A percentile compares a stretch with the other conserved stretches of the same genome.
Conservation (phyloP, 2,797 vertebrate genomes). For the Phoebastria nigripes region DNA sequence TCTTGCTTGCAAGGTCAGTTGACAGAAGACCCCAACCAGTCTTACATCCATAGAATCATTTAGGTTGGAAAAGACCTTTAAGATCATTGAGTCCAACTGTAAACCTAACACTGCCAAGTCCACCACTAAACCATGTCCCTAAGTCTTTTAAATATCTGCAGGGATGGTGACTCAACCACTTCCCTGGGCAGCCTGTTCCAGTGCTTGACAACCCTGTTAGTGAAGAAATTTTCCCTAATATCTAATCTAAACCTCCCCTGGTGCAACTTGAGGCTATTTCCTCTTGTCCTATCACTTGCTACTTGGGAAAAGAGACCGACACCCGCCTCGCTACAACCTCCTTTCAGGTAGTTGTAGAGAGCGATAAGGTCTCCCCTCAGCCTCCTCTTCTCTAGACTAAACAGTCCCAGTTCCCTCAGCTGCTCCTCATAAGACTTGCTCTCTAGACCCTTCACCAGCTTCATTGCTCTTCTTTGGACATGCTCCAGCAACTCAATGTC, state of each 20-base stretch:
- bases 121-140: background rate
- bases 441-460: background rate
- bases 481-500: background rate
- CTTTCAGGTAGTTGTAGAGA: background rate
- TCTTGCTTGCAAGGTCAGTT: background rate
- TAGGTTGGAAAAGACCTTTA: background rate
- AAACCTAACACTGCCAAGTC: background rate
- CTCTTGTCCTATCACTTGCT: background rate
- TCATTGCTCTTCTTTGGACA: background rate
- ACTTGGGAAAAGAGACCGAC: background rate
- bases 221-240: background rate
- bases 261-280: background rate
- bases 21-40: background rate
- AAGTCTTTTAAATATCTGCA: background rate
- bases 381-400: background rate
- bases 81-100: background rate
- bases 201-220: background rate
- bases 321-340: background rate
- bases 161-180: background rate
- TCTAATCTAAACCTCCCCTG: background rate
- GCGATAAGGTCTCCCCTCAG: background rate
- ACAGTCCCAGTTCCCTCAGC: background rate
- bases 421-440: background rate
- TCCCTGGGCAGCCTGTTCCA: background rate
- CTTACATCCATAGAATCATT: background rate